phyloP scores from a whole-genome alignment of 2,797 vertebrate species.

The Sternarchorhynchus goeldii region DNA sequence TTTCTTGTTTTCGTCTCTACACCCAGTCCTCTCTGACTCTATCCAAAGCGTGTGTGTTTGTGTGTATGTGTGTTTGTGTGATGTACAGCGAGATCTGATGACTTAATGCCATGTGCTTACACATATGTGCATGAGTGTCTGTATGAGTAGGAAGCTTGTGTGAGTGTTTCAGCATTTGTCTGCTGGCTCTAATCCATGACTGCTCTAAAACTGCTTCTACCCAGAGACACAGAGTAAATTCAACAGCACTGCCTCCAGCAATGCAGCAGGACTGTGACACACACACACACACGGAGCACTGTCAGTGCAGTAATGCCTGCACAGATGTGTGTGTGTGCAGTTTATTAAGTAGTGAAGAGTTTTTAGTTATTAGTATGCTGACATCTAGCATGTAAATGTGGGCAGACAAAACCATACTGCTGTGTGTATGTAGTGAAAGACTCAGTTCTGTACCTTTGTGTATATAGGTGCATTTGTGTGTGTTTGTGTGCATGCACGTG shows the following conservation, averaged over 20 bases:
- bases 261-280: conserved; percentile 12
- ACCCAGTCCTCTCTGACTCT: neutral
- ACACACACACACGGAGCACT: conserved; percentile 14
- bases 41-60: neutral
- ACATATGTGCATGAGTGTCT: neutral
- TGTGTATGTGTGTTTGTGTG: neutral
- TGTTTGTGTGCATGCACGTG: neutral
- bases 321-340: neutral
- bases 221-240: conserved; percentile 35
- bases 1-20: neutral
- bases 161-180: neutral
- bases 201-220: conserved; percentile 23
- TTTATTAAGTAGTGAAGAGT: too few species aligned
- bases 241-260: conserved; percentile 28
- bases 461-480: neutral
- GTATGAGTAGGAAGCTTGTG: neutral
- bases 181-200: conserved; percentile 11
- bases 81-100: neutral
- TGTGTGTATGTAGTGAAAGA: conserved; percentile 7
- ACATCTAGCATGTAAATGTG: neutral
- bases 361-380: neutral
- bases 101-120: conserved; percentile 1
- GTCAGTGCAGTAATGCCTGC: neutral
- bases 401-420: neutral
- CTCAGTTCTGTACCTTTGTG: neutral